Evolutionary conservation across 1,140 invertebrate genomes (phyloP), one percentile per base, ranked within the genome.

Genomic region (Nephotettix cincticeps): DNA sequence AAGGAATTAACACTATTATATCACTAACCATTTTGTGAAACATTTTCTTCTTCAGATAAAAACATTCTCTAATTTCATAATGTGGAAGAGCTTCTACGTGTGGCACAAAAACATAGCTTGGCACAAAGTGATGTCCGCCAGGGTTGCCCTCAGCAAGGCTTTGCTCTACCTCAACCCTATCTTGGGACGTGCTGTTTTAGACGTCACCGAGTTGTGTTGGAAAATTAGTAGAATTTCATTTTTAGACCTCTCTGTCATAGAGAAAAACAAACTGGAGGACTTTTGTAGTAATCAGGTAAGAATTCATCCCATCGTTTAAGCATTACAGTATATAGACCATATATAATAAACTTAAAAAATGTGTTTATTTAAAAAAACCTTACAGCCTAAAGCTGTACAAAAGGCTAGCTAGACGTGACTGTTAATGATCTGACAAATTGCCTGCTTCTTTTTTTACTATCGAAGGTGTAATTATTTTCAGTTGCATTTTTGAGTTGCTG

Each of bases 1-100:
- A 43, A n/a, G 14, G 13, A 43, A 58, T 21, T 1, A 56, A 1
- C n/a, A 3, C 36, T 9, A 14, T 6, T 1, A 63, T 4, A 58
- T 19, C n/a, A 28, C 47, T 30, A 23, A 36, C 32, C 32, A 36
- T 36, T 36, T 36, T 36, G 4, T 36, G 32, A n/a, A n/a, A n/a
- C n/a, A n/a, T n/a, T n/a, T n/a, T n/a, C n/a, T n/a, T n/a, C n/a
- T 67, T 29, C 77, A 91, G 86, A 91, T 94, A 47, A 88, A 86
- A 71, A 87, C 88, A 25, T 94, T 95, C 79, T 81, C 83, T 21
- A 79, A 87, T 25, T 94, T 90, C 78, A 85, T 90, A 13, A 85
- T 88, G 63, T 94, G 93, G 92, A 94, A 94, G 80, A 87, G 90
- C 0, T 93, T 94, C 79, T 91, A 89, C 75, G 85, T 90, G 0